Evolutionary conservation across 1,140 invertebrate genomes (phyloP).

Genomic region (Macrosteles quadrilineatus): DNA sequence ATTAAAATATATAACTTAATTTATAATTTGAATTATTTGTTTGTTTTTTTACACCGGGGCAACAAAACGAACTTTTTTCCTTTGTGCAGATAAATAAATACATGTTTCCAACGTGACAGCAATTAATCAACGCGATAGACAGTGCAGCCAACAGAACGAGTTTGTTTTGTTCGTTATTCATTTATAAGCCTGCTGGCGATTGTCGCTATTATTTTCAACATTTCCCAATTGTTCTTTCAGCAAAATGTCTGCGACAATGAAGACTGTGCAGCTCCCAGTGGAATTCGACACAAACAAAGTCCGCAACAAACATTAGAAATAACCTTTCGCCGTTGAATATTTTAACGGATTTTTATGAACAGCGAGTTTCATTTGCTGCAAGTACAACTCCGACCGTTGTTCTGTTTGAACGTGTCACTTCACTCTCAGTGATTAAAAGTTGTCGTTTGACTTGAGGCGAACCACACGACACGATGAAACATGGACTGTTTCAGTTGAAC

Average conservation of each 20-base stretch:
- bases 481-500: not conserved
- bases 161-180: conserved; percentile 16
- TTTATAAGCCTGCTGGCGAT: conserved; percentile 14
- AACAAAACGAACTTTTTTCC: not conserved
- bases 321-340: conserved; percentile 3
- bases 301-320: conserved; percentile 6
- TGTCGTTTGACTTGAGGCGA: not conserved
- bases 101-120: conserved; percentile 5
- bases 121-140: conserved; percentile 16
- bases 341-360: conserved; percentile 12
- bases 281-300: not conserved
- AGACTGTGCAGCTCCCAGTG: conserved; percentile 3
- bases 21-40: not conserved
- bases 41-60: not conserved
- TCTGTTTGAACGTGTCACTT: not conserved
- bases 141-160: conserved; percentile 13
- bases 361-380: conserved; percentile 6
- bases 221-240: conserved; percentile 4
- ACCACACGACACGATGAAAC: not conserved
- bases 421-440: conserved; percentile 10
- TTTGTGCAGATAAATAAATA: not conserved
- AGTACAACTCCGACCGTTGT: not conserved
- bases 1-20: not conserved
- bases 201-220: conserved; percentile 8
- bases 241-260: not conserved